These are phyloP conservation scores for Cylas formicarius DNA, from an alignment of 1,140 invertebrate species.

Conservation along the genomic window DNA sequence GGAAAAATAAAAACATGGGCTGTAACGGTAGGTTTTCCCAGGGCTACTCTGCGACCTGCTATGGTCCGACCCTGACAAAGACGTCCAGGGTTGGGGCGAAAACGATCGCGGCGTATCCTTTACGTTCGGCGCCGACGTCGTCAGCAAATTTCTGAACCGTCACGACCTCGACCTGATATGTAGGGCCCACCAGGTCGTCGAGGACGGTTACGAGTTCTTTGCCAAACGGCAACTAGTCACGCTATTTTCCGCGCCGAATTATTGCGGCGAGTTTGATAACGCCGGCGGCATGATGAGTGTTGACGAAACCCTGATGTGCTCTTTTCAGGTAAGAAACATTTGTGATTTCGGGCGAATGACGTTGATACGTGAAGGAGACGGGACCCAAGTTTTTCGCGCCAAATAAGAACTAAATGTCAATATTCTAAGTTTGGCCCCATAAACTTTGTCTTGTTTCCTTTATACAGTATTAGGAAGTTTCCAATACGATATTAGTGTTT, in stretches of 20 bases:
- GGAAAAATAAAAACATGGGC: too few species aligned
- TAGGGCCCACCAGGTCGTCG: constrained; percentile 88
- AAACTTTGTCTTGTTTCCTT: too few species aligned
- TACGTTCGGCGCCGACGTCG: constrained; percentile 78
- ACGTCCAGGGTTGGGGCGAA: constrained; percentile 79
- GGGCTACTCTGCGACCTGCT: constrained; percentile 77
- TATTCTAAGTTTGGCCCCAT: too few species aligned
- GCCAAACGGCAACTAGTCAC: constrained; percentile 86
- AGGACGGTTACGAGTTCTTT: constrained; percentile 46
- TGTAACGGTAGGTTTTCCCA: constrained; percentile 25
- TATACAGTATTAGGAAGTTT: too few species aligned
- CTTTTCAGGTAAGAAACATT: constrained; percentile 65
- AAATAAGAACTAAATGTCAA: too few species aligned
- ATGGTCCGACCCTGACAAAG: constrained; percentile 89
- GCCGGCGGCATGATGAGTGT: constrained; percentile 95
- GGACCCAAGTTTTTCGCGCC: too few species aligned
- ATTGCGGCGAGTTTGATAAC: constrained; percentile 82
- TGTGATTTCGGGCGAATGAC: too few species aligned
- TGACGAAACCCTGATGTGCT: constrained; percentile 99
- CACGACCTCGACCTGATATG: constrained; percentile 85
- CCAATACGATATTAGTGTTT: too few species aligned
- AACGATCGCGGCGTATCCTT: constrained; percentile 86
- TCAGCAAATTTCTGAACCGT: constrained; percentile 75
- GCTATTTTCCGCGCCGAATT: constrained; percentile 83
- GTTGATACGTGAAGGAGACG: too few species aligned